Conservation (phyloP, 2,888 invertebrate species). For the Reticulitermes lucifugus region DNA sequence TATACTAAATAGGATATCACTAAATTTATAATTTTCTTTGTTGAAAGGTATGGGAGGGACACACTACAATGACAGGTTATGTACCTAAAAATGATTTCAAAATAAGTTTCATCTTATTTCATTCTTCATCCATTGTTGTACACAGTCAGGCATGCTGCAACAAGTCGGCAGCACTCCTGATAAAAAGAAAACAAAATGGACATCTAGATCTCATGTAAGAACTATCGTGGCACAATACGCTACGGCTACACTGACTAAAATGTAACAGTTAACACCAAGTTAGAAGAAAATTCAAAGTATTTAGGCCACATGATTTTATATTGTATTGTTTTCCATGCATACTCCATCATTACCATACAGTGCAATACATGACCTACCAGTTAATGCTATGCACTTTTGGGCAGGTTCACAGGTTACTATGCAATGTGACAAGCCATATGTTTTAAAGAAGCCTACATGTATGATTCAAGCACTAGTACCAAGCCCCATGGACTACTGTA, state of each 20-base stretch:
- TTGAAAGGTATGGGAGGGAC: neutral
- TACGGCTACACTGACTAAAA: slow-evolving; percentile 46
- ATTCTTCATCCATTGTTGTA: slow-evolving; percentile 4
- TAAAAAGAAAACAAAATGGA: slow-evolving; percentile 40
- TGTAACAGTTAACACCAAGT: slow-evolving; percentile 44
- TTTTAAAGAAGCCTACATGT: neutral
- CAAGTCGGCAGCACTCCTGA: slow-evolving; percentile 21
- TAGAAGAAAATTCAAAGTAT: slow-evolving; percentile 49
- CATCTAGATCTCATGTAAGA: slow-evolving; percentile 45
- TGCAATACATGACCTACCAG: slow-evolving; percentile 6
- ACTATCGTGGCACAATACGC: slow-evolving; percentile 39
- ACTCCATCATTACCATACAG: neutral
- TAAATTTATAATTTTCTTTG: neutral
- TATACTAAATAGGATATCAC: slow-evolving; percentile 24
- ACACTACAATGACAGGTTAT: slow-evolving; percentile 25
- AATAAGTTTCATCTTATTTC: slow-evolving; percentile 22
- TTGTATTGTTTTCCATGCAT: slow-evolving; percentile 30
- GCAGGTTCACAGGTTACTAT: neutral
- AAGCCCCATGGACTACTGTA: too few relatives aligned
- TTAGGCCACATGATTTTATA: slow-evolving; percentile 52
- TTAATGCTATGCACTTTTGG: neutral
- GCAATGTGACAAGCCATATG: neutral
- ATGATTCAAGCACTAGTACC: too few relatives aligned
- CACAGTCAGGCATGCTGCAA: neutral
- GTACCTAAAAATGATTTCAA: slow-evolving; percentile 25